Conservation (phyloP, 2,113 vertebrate species). For the Todiramphus chloris region DNA sequence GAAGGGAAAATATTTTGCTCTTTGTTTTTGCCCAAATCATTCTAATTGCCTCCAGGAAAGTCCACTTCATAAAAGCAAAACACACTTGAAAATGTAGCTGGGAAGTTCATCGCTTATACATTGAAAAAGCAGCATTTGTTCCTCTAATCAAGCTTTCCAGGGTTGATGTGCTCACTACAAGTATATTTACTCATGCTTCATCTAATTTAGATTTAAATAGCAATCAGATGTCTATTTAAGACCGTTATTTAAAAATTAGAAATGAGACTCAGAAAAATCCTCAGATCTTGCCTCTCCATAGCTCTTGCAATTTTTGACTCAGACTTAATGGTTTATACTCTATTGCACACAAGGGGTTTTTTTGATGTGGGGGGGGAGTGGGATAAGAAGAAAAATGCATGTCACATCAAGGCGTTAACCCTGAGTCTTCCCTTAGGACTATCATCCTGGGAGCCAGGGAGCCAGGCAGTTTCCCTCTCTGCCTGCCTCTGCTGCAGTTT, state of each 20-base stretch:
- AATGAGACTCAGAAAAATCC: not conserved
- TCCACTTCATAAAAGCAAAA: slow-evolving; percentile 46
- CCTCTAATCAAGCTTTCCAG: slow-evolving; percentile 1
- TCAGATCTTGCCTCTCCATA: not conserved
- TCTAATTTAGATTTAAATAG: slow-evolving; percentile 21
- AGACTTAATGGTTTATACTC: not conserved
- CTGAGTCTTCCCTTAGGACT: not conserved
- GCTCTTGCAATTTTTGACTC: not conserved
- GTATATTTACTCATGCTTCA: not conserved
- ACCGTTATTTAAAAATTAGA: not conserved
- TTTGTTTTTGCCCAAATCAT: slow-evolving; percentile 44
- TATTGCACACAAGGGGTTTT: not conserved
- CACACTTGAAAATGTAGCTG: slow-evolving; percentile 25
- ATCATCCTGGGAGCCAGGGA: not conserved
- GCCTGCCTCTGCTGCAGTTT: not conserved
- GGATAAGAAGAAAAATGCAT: not conserved
- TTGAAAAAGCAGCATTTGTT: slow-evolving; percentile 26
- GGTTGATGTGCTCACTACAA: not conserved
- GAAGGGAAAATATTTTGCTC: slow-evolving; percentile 56
- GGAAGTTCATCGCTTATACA: slow-evolving; percentile 24
- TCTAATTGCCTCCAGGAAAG: slow-evolving; percentile 61
- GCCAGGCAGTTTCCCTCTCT: not conserved
- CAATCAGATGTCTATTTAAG: not conserved
- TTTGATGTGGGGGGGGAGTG: not conserved
- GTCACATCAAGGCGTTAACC: not conserved